Percentiles rank a stretch among this genome's conserved stretches.
These are phyloP conservation scores for Gobionotothen gibberifrons DNA, from an alignment of 2,797 vertebrate species.

Conservation along the genomic window DNA sequence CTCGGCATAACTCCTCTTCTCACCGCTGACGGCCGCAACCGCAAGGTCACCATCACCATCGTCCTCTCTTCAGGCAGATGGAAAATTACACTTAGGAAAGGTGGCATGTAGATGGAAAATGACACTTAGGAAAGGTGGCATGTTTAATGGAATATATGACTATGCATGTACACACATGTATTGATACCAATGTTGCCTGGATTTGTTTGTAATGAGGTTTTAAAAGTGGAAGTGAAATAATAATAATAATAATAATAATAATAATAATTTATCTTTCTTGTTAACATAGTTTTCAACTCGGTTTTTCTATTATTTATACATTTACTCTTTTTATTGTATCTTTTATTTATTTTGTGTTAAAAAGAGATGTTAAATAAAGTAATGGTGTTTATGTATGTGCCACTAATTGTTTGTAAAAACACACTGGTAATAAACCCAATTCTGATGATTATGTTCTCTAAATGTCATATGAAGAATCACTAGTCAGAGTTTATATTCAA, in stretches of 20 bases:
- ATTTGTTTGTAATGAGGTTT: conserved; percentile 2
- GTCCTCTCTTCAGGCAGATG: conserved; percentile 71
- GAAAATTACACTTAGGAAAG: conserved; percentile 34
- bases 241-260: too few relatives aligned
- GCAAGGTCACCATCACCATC: conserved; percentile 25
- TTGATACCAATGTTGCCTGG: neutral
- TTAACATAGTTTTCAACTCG: too few relatives aligned
- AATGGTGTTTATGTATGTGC: too few relatives aligned
- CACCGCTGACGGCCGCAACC: neutral
- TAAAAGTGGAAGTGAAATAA: neutral
- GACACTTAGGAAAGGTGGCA: conserved; percentile 26
- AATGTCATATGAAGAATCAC: neutral
- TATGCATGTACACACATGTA: conserved; percentile 5
- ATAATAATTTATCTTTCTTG: too few relatives aligned
- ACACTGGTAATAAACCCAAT: neutral
- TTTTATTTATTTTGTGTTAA: too few relatives aligned
- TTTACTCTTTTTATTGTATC: too few relatives aligned
- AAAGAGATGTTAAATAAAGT: too few relatives aligned
- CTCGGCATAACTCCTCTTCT: conserved; percentile 59
- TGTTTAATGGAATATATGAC: conserved; percentile 25
- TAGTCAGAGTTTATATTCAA: neutral
- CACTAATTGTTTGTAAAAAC: too few relatives aligned
- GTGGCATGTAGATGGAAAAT: conserved; percentile 32
- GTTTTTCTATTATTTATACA: too few relatives aligned
- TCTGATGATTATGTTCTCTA: too few relatives aligned